These are phyloP conservation scores for Drosophila rellima DNA, from an alignment of 2,888 invertebrate genomes.

Conservation along the genomic window DNA sequence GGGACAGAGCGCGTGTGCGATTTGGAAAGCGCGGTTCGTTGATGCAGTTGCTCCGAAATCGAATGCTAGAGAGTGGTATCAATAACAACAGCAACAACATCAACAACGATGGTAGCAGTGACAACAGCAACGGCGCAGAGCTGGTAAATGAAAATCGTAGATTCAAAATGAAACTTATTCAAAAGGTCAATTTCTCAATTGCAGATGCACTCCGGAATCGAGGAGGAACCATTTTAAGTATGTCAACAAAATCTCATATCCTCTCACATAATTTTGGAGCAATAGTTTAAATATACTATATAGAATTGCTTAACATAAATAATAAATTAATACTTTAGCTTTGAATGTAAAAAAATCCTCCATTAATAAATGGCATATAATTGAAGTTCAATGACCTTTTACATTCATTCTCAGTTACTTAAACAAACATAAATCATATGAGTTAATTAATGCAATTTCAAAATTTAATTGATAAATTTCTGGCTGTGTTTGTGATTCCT, in stretches of 20 bases:
- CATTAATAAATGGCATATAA: conserved; percentile 36
- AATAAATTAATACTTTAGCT: conserved; percentile 18
- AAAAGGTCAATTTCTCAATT: not conserved
- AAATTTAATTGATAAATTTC: not conserved
- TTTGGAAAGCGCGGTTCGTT: conserved; percentile 83
- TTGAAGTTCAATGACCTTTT: not conserved
- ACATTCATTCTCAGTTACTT: not conserved
- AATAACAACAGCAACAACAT: conserved; percentile 26
- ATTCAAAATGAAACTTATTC: not conserved
- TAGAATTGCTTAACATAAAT: conserved; percentile 15
- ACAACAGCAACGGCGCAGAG: conserved; percentile 48
- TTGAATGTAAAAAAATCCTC: conserved; percentile 28
- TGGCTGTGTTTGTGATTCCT: conserved; percentile 2
- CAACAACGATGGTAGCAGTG: conserved; percentile 61
- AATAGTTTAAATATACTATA: conserved; percentile 58
- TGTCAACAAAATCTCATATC: conserved; percentile 13
- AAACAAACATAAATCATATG: not conserved
- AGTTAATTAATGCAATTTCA: not conserved
- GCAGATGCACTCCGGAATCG: conserved; percentile 52
- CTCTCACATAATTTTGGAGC: conserved; percentile 57
- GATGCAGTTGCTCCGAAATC: conserved; percentile 76
- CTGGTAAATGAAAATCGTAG: conserved; percentile 40
- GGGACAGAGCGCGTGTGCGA: conserved; percentile 89
- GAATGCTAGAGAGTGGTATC: conserved; percentile 72
- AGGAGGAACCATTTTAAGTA: conserved; percentile 62